A percentile compares a stretch with the other conserved stretches of the same genome.
phyloP scores from a whole-genome alignment of 2,797 vertebrate species.

The Euthynnus affinis region DNA sequence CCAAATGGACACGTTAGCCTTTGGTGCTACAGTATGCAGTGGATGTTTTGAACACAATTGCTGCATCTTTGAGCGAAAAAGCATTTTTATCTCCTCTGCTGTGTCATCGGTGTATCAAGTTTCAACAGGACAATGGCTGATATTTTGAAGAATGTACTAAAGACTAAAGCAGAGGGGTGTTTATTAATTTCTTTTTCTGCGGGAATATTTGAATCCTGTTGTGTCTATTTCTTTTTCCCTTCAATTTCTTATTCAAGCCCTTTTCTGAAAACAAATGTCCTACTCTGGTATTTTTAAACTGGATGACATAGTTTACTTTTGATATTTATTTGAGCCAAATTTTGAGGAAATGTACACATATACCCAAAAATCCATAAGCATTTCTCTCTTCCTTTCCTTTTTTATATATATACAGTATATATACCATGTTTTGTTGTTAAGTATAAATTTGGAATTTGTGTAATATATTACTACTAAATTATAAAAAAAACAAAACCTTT shows the following conservation, averaged over 20 bases:
- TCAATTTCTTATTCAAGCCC: slow-evolving; percentile 61
- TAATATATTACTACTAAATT: slow-evolving; percentile 91
- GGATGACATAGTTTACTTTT: slow-evolving; percentile 83
- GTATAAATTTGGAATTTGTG: slow-evolving; percentile 88
- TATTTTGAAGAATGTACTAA: slow-evolving; percentile 73
- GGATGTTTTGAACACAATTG: slow-evolving; percentile 31
- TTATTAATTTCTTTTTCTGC: slow-evolving; percentile 53
- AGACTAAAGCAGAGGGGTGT: slow-evolving; percentile 55
- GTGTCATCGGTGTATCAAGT: slow-evolving; percentile 49
- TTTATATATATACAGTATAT: slow-evolving; percentile 70
- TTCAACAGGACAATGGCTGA: slow-evolving; percentile 57
- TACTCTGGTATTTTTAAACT: slow-evolving; percentile 77
- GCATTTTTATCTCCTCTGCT: slow-evolving; percentile 65
- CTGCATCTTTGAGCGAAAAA: slow-evolving; percentile 56
- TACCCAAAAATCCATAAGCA: slow-evolving; percentile 80
- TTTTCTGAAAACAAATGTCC: slow-evolving; percentile 60
- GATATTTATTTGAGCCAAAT: slow-evolving; percentile 91
- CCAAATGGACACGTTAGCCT: slow-evolving; percentile 51
- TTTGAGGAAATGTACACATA: slow-evolving; percentile 77
- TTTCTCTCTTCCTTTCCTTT: slow-evolving; percentile 74
- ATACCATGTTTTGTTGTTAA: slow-evolving; percentile 80
- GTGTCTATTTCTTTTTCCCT: slow-evolving; percentile 56
- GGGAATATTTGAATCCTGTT: slow-evolving; percentile 67
- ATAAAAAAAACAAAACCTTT: slow-evolving; percentile 83
- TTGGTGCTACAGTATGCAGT: slow-evolving; percentile 56